Evolutionary conservation across 2,888 invertebrate species (phyloP).

Genomic region (Xylota segnis): DNA sequence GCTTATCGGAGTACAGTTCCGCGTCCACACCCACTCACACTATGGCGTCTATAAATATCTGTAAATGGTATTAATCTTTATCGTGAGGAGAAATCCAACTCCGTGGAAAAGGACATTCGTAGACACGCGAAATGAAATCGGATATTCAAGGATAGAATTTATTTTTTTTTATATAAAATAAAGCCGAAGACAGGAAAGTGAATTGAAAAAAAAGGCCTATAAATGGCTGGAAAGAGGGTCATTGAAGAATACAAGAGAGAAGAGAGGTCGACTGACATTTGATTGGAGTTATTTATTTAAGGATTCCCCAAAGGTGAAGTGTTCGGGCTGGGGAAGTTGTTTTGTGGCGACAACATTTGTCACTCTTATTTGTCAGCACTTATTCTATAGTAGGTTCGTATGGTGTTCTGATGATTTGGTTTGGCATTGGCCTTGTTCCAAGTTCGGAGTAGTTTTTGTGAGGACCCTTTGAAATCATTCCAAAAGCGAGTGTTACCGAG

Average conservation of each 20-base stretch:
- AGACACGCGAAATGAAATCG: conserved; percentile 53
- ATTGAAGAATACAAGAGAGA: not conserved
- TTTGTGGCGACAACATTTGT: not conserved
- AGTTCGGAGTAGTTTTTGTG: not conserved
- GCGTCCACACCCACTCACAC: conserved; percentile 22
- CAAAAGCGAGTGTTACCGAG: not conserved
- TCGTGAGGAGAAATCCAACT: conserved; percentile 43
- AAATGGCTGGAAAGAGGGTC: not conserved
- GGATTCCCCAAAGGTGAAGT: not conserved
- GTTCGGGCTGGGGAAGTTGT: not conserved
- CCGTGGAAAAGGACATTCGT: conserved; percentile 63
- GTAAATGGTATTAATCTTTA: conserved; percentile 67
- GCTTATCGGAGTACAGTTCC: conserved; percentile 29
- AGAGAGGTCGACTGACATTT: not conserved
- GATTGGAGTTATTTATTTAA: not conserved
- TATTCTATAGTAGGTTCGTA: not conserved
- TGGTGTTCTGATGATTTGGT: not conserved
- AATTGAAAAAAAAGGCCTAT: conserved; percentile 25
- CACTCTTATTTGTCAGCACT: not conserved
- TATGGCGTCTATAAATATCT: conserved; percentile 42
- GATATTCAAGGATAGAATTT: conserved; percentile 49
- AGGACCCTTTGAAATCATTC: not conserved
- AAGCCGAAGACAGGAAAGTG: conserved; percentile 8
- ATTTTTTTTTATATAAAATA: conserved; percentile 21
- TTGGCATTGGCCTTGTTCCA: not conserved